Conservation (phyloP, 2,797 vertebrate species). For the Benthosema pterotum region DNA sequence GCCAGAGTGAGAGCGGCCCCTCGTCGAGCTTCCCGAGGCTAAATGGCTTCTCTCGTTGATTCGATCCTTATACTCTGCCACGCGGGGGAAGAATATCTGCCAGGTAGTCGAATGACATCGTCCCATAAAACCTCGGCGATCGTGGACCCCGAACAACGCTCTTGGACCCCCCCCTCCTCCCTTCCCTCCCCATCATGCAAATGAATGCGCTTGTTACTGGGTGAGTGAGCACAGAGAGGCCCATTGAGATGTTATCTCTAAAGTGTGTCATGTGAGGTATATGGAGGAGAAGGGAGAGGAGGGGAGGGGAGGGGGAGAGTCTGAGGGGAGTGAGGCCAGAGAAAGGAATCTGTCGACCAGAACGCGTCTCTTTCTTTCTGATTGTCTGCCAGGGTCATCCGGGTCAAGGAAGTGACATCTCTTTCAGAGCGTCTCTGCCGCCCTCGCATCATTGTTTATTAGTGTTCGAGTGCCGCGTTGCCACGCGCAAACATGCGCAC, state of each 20-base stretch:
- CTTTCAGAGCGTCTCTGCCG: constrained; percentile 60
- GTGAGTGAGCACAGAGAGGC: constrained; percentile 54
- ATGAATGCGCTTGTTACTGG: constrained; percentile 54
- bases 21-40: constrained; percentile 50
- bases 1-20: constrained; percentile 11
- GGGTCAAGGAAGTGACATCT: constrained; percentile 56
- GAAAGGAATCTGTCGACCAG: constrained; percentile 63
- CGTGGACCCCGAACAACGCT: constrained; percentile 14
- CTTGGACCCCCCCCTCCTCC: constrained; percentile 12
- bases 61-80: constrained; percentile 44
- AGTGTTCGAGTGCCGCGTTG: constrained; percentile 48
- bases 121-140: constrained; percentile 32
- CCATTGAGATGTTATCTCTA: constrained; percentile 52
- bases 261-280: constrained; percentile 64
- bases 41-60: constrained; percentile 63
- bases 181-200: constrained; percentile 56
- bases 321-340: constrained; percentile 42
- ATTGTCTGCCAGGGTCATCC: constrained; percentile 49
- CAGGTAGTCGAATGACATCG: constrained; percentile 55
- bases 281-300: no score
- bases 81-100: constrained; percentile 35
- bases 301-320: constrained; percentile 24
- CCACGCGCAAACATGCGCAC: constrained; percentile 34
- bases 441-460: constrained; percentile 55
- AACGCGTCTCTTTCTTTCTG: constrained; percentile 51